These are phyloP conservation scores for Athene cunicularia DNA, from an alignment of 2,113 vertebrate species.

Conservation along the genomic window DNA sequence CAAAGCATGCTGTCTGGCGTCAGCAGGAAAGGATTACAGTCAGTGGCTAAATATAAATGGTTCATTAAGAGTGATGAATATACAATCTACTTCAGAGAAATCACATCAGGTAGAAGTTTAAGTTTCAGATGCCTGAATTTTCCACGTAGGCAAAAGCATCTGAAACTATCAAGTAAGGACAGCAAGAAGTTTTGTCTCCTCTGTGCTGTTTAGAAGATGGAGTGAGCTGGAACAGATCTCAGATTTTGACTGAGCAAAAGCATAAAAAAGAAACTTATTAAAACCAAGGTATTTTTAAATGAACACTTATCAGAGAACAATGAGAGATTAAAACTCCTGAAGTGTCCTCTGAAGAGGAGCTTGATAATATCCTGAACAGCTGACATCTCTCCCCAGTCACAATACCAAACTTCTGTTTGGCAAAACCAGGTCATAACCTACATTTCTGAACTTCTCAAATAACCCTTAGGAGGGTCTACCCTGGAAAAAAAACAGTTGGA, in stretches of 20 bases:
- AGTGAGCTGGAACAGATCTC: background rate
- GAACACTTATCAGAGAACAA: background rate
- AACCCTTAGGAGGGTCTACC: background rate
- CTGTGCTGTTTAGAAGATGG: background rate
- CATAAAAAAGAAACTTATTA: background rate
- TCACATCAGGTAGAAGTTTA: constrained; percentile 21
- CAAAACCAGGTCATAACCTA: background rate
- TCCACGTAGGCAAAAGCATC: background rate
- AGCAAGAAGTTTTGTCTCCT: background rate
- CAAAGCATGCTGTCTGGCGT: background rate
- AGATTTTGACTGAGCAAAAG: background rate
- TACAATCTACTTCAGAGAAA: constrained; percentile 33
- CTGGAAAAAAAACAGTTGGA: background rate
- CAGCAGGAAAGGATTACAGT: constrained; percentile 46
- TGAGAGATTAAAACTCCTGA: background rate
- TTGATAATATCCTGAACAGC: background rate
- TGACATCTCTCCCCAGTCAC: background rate
- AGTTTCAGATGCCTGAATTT: constrained; percentile 22
- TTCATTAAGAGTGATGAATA: constrained; percentile 49
- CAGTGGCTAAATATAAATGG: constrained; percentile 49
- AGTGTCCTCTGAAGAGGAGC: background rate
- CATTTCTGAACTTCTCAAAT: background rate
- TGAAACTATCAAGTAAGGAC: background rate
- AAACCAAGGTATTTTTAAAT: background rate
- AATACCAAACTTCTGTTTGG: background rate